A percentile compares a stretch with the other conserved stretches of the same genome.
Evolutionary conservation across 2,797 vertebrate species (phyloP).

Genomic region (Podargus strigoides): DNA sequence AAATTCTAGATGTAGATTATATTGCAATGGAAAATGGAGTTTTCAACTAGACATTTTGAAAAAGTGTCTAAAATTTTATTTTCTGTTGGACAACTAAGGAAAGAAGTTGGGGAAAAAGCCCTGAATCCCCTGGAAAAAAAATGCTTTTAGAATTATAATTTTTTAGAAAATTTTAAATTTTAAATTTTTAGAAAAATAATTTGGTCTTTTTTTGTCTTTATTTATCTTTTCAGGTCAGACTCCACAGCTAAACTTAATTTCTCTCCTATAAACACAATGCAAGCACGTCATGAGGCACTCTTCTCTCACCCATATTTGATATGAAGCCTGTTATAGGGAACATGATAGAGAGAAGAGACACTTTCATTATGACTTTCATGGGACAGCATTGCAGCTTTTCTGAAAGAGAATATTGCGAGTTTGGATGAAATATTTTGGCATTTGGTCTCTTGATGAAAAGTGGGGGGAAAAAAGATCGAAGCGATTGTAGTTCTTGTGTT

Average conservation of each 20-base stretch:
- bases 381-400: neutral
- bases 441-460: neutral
- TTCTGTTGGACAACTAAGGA: neutral
- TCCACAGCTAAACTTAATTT: neutral
- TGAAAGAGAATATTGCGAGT: neutral
- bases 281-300: neutral
- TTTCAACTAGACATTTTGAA: neutral
- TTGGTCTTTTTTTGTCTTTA: neutral
- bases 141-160: neutral
- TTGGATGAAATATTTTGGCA: neutral
- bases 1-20: neutral
- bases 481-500: neutral
- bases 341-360: neutral
- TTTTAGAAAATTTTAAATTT: too few relatives aligned
- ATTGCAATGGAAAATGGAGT: neutral
- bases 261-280: neutral
- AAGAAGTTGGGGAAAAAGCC: neutral
- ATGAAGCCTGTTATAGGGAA: neutral
- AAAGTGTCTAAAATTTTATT: neutral
- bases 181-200: too few relatives aligned
- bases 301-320: neutral
- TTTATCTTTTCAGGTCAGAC: neutral
- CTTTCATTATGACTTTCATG: neutral
- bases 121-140: neutral
- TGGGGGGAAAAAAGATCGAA: neutral